Base-by-base conservation (phyloP, 2,888 invertebrate species). In the Cylindroiulus punctatus region DNA sequence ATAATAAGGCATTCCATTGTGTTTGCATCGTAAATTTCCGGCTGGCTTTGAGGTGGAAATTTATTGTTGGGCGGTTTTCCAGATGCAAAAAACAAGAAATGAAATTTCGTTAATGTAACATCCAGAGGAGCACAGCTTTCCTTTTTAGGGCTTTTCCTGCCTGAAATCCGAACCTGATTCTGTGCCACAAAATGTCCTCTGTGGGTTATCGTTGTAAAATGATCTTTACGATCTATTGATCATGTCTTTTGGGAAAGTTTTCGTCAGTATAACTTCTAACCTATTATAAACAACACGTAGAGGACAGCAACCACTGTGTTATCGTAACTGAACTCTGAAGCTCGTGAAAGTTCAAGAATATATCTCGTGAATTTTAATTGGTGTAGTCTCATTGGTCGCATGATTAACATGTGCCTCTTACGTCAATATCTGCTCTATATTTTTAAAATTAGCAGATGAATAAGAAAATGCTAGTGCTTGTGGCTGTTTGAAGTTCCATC, bases 1-100 rank as follows among this genome's bases (percentile, higher is more conserved):
- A 30, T 76, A 76, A 17, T 76, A 76, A 76, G 76, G 17, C 30
- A 76, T 76, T 76, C 76, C 76, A 17, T 76, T 76, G 26, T 76
- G 76, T 30, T 30, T 2, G 76, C 76, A 30, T 76, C 76, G 76
- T 76, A 76, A 76, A 76, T 76, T 76, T 76, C 12, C 30, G 12
- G 14, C 76, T 76, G 30, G 30, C 76, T 30, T 76, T 30, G 30
- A 76, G 14, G 14, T 76, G 76, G 17, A 17, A 76, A 76, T 76
- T 76, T 76, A 76, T 76, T 17, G 30, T 30, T 10, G 76, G 30
- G 30, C 14, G 14, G 12, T 14, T 30, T 76, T 76, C 26, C 0
- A 30, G 2, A 30, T 30, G 30, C 17, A 76, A 76, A 30, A 76
- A 30, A 26, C 4, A 10, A 76, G 4, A 8, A 32, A 17, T 32